Evolutionary conservation across 2,797 vertebrate genomes (phyloP).

Genomic region (Urophycis tenuis): DNA sequence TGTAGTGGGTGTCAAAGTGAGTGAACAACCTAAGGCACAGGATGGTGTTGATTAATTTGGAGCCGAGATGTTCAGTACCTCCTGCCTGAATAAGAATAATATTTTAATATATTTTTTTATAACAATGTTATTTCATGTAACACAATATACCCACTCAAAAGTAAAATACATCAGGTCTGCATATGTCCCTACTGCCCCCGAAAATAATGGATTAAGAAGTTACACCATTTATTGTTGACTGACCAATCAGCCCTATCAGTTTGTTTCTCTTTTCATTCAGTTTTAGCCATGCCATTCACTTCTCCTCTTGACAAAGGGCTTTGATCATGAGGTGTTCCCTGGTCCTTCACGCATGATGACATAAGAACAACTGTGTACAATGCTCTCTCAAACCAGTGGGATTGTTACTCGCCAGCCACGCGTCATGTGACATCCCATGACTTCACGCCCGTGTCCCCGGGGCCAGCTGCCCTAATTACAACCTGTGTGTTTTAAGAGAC

Average conservation of each 20-base stretch:
- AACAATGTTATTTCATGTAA: too few relatives aligned
- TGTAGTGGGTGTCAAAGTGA: too few relatives aligned
- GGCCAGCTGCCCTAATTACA: not conserved
- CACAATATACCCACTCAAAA: too few relatives aligned
- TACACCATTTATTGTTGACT: too few relatives aligned
- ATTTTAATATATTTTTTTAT: too few relatives aligned
- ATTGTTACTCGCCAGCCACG: not conserved
- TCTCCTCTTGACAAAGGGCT: not conserved
- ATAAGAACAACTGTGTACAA: not conserved
- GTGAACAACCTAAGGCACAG: too few relatives aligned
- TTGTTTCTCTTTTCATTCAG: not conserved
- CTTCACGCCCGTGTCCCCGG: not conserved
- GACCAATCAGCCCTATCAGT: not conserved
- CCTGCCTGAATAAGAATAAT: too few relatives aligned
- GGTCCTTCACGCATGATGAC: not conserved
- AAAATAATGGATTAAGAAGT: too few relatives aligned
- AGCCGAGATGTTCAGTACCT: too few relatives aligned
- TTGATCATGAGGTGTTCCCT: not conserved
- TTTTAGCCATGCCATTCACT: not conserved
- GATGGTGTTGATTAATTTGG: too few relatives aligned
- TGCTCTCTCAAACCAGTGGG: not conserved
- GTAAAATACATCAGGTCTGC: too few relatives aligned
- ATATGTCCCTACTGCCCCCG: too few relatives aligned
- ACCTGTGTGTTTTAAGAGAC: not conserved
- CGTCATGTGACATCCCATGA: not conserved